Evolutionary conservation across 2,888 invertebrate species (phyloP).

Genomic region (Sinopyrophorus schimmeli): DNA sequence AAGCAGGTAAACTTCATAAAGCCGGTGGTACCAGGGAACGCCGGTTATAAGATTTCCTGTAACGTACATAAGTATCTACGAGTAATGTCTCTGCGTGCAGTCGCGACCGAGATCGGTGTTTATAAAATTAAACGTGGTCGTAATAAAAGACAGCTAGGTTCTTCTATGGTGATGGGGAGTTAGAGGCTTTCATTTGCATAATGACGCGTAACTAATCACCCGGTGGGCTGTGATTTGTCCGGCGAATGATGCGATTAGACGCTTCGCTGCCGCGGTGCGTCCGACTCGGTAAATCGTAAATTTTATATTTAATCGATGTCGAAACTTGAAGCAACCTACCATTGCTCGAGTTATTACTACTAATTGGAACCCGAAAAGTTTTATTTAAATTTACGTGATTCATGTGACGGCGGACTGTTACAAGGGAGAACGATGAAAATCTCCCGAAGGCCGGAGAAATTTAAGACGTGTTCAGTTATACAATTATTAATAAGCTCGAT

Average conservation of each 20-base stretch:
- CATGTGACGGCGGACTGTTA: too few species aligned
- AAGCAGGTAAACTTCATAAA: background rate
- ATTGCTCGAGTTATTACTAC: too few species aligned
- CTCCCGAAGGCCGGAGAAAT: too few species aligned
- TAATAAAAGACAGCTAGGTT: conserved; percentile 6
- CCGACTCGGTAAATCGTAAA: conserved; percentile 22
- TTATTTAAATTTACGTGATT: too few species aligned
- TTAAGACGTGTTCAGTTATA: too few species aligned
- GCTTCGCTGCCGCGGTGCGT: conserved; percentile 31
- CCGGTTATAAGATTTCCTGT: conserved; percentile 1
- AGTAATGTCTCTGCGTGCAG: conserved; percentile 7
- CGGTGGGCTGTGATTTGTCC: conserved; percentile 38
- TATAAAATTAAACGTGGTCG: conserved; percentile 12
- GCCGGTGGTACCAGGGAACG: too few species aligned
- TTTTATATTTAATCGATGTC: conserved; percentile 23
- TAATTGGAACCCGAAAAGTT: too few species aligned
- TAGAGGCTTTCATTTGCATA: conserved; percentile 44
- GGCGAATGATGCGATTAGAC: conserved; percentile 38
- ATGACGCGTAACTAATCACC: conserved; percentile 45
- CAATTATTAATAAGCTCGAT: too few species aligned
- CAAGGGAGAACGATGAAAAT: too few species aligned
- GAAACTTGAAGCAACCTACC: conserved; percentile 5
- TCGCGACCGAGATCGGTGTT: conserved; percentile 11
- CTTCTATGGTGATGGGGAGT: background rate
- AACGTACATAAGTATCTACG: conserved; percentile 1